Base-by-base conservation (phyloP, 2,888 invertebrate genomes). In the Pheosia tremula region DNA sequence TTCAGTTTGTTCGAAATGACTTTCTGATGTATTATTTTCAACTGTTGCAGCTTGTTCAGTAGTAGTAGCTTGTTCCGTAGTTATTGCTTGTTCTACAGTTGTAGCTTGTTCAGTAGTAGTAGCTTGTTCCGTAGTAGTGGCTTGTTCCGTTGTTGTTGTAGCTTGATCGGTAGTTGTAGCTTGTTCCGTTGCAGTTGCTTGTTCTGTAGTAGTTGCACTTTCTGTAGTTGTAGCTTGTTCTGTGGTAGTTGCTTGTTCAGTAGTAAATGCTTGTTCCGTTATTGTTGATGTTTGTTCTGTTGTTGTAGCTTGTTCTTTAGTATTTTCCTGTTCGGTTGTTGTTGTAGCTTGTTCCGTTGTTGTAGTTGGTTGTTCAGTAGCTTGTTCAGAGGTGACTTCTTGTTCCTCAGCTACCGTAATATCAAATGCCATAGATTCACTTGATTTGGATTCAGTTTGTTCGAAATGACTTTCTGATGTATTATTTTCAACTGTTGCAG, bases 121-220 rank as follows among this genome's bases (percentile, higher is more conserved):
- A 11, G 52, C 37, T 5, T 36, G 13, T 41, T 55, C 37, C 49
- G 67, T 55, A 5, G 64, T 41, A 58, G 58, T 41, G 43, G 41
- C 8, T 58, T 61, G 47, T 36, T 61, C 59, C n/a, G n/a, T n/a
- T n/a, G n/a, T n/a, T n/a, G n/a, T n/a, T n/a, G n/a, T n/a, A n/a
- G 37, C 6, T 38, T 53, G 36, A 37, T 49, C 54, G 24, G 60
- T 64, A 4, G 64, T 60, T 43, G 66, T 54, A n/a, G n/a, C n/a
- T n/a, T n/a, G n/a, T n/a, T n/a, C n/a, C 38, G 61, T 64, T 36
- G 67, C 69, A 3, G 63, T 55, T 24, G 60, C 47, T n/a, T 57
- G 38, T 36, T 54, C 11, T 11, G 54, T 54, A 8, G 54, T 54
- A 11, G 36, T 9, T 5, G 54, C 47, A 64, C 55, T 13, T 63